Evolutionary conservation across 2,113 vertebrate species (phyloP).

Genomic region (Sclerurus mexicanus): DNA sequence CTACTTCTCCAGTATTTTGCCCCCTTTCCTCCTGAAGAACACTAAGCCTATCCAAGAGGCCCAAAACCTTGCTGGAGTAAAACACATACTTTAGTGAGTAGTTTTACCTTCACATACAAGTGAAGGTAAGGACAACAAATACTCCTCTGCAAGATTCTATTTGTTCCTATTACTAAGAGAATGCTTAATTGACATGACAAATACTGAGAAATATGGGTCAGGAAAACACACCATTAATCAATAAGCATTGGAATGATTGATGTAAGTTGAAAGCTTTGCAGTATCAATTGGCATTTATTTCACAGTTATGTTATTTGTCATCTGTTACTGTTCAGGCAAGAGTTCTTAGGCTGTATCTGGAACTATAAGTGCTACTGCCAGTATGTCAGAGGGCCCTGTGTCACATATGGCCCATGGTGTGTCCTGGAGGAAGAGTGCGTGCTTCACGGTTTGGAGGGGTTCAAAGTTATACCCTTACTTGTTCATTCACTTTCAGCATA

Average conservation of each 20-base stretch:
- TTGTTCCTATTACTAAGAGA: not conserved
- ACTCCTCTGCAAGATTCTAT: not conserved
- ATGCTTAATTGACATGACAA: not conserved
- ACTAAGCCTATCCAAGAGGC: not conserved
- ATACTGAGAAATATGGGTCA: not conserved
- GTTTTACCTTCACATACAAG: not conserved
- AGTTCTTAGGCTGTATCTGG: not conserved
- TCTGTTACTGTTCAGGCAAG: not conserved
- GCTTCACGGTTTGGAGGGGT: accelerated
- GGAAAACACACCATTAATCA: not conserved
- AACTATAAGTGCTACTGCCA: not conserved
- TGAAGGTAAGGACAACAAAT: not conserved
- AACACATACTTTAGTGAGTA: not conserved
- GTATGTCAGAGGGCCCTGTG: not conserved
- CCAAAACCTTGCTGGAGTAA: not conserved
- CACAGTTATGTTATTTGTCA: not conserved
- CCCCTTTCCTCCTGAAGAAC: not conserved
- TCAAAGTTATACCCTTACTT: not conserved
- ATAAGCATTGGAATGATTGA: not conserved
- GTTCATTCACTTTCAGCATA: not conserved
- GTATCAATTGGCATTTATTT: not conserved
- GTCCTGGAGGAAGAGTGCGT: not conserved
- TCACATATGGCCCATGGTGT: not conserved
- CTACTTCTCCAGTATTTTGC: not conserved
- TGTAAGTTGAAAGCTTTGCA: not conserved